Percentiles rank a stretch among this genome's conserved stretches.
These are phyloP conservation scores for Blastobasis lacticolella DNA, from an alignment of 2,888 invertebrate genomes.

Conservation along the genomic window DNA sequence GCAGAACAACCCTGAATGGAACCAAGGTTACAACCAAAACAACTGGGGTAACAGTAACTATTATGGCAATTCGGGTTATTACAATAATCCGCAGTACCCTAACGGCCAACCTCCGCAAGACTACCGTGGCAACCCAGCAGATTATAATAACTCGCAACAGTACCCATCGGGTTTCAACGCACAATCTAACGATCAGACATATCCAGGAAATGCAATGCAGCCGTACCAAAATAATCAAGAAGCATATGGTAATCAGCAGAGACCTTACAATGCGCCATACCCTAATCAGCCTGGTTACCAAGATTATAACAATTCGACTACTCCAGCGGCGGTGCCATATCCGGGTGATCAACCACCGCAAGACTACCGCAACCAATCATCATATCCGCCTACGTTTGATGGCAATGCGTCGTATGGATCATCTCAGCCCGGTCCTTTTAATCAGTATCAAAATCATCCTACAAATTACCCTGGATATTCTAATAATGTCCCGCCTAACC, in stretches of 20 bases:
- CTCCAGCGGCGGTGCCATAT: conserved; percentile 18
- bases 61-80: conserved; percentile 54
- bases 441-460: conserved; percentile 45
- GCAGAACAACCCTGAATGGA: conserved; percentile 30
- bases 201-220: conserved; percentile 40
- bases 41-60: conserved; percentile 61
- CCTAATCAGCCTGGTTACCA: conserved; percentile 39
- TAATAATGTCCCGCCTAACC: conserved; percentile 38
- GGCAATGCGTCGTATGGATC: conserved; percentile 32
- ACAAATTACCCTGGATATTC: conserved; percentile 45
- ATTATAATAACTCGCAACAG: conserved; percentile 42
- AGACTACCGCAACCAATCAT: conserved; percentile 3
- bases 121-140: conserved; percentile 39
- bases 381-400: conserved; percentile 33
- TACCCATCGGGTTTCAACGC: conserved; percentile 49
- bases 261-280: conserved; percentile 39
- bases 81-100: conserved; percentile 56
- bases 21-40: conserved; percentile 52
- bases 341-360: conserved; percentile 11
- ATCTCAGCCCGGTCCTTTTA: conserved; percentile 30
- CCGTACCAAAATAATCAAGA: conserved; percentile 49
- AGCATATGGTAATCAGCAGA: conserved; percentile 40
- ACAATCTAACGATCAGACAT: conserved; percentile 37
- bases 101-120: conserved; percentile 48
- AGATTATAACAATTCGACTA: conserved; percentile 42